Evolutionary conservation across 2,113 vertebrate species (phyloP).

Genomic region (Semnornis frantzii): DNA sequence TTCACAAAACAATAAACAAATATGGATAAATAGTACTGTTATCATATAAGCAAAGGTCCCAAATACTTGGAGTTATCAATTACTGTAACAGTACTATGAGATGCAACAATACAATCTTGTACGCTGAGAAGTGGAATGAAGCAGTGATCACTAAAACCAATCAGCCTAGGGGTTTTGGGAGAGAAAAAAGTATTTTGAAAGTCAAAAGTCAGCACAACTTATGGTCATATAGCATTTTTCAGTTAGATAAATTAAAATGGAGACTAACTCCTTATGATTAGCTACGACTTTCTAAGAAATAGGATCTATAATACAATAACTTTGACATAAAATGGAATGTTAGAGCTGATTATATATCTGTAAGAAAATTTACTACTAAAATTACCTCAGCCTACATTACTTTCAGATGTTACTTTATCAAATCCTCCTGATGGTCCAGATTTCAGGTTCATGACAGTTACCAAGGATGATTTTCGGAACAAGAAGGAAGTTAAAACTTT

Average conservation of each 20-base stretch:
- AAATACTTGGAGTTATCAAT: not conserved
- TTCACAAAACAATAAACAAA: not conserved
- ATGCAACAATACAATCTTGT: not conserved
- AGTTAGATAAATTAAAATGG: not conserved
- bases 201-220: not conserved
- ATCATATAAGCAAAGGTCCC: not conserved
- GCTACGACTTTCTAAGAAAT: not conserved
- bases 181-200: not conserved
- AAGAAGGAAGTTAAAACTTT: not conserved
- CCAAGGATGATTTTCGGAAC: not conserved
- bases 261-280: not conserved
- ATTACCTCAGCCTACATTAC: not conserved
- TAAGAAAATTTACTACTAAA: not conserved
- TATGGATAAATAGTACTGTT: not conserved
- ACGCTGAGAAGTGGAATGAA: not conserved
- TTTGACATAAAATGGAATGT: not conserved
- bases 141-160: fast-evolving
- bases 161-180: fast-evolving
- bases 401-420: not conserved
- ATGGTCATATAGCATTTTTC: not conserved
- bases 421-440: not conserved
- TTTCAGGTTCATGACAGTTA: not conserved
- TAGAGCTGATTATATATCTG: not conserved
- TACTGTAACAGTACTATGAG: not conserved
- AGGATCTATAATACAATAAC: not conserved